phyloP scores from a whole-genome alignment of 1,140 invertebrate species.

The Araneus ventricosus region DNA sequence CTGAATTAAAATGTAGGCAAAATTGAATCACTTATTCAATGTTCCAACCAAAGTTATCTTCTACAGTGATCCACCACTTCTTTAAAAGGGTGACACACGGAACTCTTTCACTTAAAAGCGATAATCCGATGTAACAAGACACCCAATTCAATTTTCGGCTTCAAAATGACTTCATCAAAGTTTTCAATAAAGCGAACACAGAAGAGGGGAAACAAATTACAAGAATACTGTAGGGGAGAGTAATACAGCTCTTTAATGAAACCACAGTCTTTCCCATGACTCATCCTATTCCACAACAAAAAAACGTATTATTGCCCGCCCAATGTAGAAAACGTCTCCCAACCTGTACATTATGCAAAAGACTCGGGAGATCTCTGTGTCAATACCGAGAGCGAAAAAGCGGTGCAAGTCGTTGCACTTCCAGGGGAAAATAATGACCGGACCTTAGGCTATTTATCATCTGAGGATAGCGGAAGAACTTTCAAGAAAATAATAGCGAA shows the following conservation, averaged over 20 bases:
- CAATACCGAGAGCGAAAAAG: not conserved
- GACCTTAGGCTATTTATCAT: too few relatives aligned
- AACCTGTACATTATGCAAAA: conserved; percentile 23
- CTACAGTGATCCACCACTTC: too few relatives aligned
- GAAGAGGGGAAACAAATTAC: not conserved
- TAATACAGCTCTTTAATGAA: not conserved
- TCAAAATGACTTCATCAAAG: not conserved
- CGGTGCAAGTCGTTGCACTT: not conserved
- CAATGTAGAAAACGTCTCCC: not conserved
- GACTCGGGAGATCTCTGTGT: not conserved
- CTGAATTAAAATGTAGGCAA: too few relatives aligned
- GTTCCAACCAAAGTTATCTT: too few relatives aligned
- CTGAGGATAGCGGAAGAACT: too few relatives aligned
- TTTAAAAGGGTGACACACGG: too few relatives aligned
- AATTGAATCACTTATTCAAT: too few relatives aligned
- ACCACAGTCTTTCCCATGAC: not conserved
- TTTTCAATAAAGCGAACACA: not conserved
- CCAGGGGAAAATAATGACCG: not conserved
- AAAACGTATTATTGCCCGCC: not conserved
- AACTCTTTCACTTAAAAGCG: too few relatives aligned
- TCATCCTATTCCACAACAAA: not conserved
- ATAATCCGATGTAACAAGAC: not conserved
- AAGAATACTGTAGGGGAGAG: not conserved
- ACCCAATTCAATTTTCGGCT: not conserved
- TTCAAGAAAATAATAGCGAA: too few relatives aligned